Evolutionary conservation across 1,140 invertebrate species (phyloP), one percentile per base, ranked within the genome.

Genomic region (Eufriesea mexicana): DNA sequence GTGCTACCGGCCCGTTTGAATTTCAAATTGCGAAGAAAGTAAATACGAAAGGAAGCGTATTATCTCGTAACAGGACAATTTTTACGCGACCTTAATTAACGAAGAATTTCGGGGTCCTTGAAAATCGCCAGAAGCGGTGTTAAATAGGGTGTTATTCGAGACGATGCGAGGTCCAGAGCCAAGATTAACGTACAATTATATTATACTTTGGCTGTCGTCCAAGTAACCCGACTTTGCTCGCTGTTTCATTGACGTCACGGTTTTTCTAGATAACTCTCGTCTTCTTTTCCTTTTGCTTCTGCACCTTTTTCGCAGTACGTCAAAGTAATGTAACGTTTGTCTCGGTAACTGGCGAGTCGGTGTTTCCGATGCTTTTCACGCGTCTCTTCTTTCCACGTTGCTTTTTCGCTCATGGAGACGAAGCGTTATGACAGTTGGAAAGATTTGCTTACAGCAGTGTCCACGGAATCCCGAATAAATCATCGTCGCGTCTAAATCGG

Each of bases 101-200:
- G 64, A 57, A 68, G 28, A 61, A 66, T 79, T 45, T 2, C 7
- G 42, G 59, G 7, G 10, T 18, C 49, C 25, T 68, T 18, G 75
- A 54, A 14, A 4, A 61, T 54, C 23, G 7, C 0, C 45, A n/a
- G 42, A n/a, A 67, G 73, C 16, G 72, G 86, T 84, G 86, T 89
- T 88, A 25, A 74, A 74, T 74, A 86, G 77, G 84, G 61, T 82
- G 74, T 89, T 89, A 89, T 89, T 84, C 80, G 82, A 89, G 61
- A 68, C 78, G 74, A 89, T 88, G 78, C 71, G 68, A 57, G 78
- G 81, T 81, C 86, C 86, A 86, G 74, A 35, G 59, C 61, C 87
- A 85, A 73, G 64, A 89, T 84, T 89, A 89, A 89, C 78, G 55
- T 42, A 28, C 87, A 81, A 84, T 86, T 89, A 89, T 86, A 89